phyloP scores from a whole-genome alignment of 2,888 invertebrate species.

The Antheraea yamamai region DNA sequence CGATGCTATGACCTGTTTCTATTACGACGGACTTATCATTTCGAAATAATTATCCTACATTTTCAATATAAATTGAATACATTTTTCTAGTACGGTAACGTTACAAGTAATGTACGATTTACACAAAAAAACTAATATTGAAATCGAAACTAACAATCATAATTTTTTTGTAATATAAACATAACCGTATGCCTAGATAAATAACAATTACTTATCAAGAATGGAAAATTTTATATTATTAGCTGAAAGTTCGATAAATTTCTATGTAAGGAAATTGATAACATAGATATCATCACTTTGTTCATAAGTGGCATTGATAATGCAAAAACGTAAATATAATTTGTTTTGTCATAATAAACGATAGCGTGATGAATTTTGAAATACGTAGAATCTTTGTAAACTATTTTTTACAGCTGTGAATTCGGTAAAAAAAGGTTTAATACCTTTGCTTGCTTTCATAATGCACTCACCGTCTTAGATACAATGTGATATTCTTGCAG shows the following conservation, averaged over 20 bases:
- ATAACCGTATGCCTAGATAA: background rate
- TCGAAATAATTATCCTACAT: background rate
- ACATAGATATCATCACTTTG: constrained; percentile 1
- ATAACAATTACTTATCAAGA: background rate
- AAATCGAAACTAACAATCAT: background rate
- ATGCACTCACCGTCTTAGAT: constrained; percentile 86
- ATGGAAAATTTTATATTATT: background rate
- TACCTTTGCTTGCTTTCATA: background rate
- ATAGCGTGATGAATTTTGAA: background rate
- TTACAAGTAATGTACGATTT: background rate
- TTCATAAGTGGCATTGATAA: constrained; percentile 3
- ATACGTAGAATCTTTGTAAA: background rate
- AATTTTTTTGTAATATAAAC: background rate
- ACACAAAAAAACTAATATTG: background rate
- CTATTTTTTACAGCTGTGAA: background rate
- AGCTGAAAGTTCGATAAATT: constrained; percentile 3
- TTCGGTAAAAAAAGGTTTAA: background rate
- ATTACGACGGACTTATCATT: background rate
- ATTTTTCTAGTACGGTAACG: background rate
- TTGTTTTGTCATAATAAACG: background rate
- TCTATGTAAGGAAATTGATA: constrained; percentile 3
- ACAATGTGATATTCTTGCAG: constrained; percentile 85
- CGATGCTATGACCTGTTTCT: background rate
- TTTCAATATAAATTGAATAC: background rate
- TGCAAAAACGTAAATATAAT: background rate